phyloP scores from a whole-genome alignment of 2,888 invertebrate species.

The Erynnis tages region DNA sequence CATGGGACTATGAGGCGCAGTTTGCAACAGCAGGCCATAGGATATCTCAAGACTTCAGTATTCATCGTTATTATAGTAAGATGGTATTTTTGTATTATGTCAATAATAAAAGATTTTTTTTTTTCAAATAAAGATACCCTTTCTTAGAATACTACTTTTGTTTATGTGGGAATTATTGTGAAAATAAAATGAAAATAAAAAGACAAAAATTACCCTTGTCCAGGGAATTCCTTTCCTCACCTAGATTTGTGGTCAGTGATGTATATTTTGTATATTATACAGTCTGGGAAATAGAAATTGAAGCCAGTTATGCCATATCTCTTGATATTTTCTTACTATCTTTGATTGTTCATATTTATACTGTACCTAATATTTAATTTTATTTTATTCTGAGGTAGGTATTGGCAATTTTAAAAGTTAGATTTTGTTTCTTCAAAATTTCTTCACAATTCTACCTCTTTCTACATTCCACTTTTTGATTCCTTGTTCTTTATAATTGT shows the following conservation, averaged over 20 bases:
- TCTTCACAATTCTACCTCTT: too few species aligned
- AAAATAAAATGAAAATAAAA: constrained; percentile 34
- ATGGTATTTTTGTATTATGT: constrained; percentile 77
- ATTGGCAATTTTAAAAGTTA: too few species aligned
- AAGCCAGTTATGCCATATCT: too few species aligned
- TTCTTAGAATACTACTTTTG: constrained; percentile 39
- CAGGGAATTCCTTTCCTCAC: constrained; percentile 47
- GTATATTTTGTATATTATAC: background rate
- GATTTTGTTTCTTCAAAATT: too few species aligned
- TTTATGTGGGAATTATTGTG: constrained; percentile 41
- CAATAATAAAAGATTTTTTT: constrained; percentile 62
- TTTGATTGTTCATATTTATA: too few species aligned
- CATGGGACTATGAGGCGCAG: background rate
- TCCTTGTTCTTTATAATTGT: too few species aligned
- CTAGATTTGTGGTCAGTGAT: constrained; percentile 46
- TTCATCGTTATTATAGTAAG: constrained; percentile 73
- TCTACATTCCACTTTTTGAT: too few species aligned
- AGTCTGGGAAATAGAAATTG: too few species aligned
- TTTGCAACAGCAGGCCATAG: background rate
- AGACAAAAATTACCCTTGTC: constrained; percentile 31
- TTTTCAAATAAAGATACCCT: constrained; percentile 40
- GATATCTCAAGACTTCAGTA: constrained; percentile 36
- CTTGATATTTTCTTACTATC: background rate
- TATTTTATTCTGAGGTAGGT: too few species aligned
- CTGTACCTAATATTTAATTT: too few species aligned